These are phyloP conservation scores for Apeira syringaria DNA, from an alignment of 2,888 invertebrate species.

Conservation along the genomic window DNA sequence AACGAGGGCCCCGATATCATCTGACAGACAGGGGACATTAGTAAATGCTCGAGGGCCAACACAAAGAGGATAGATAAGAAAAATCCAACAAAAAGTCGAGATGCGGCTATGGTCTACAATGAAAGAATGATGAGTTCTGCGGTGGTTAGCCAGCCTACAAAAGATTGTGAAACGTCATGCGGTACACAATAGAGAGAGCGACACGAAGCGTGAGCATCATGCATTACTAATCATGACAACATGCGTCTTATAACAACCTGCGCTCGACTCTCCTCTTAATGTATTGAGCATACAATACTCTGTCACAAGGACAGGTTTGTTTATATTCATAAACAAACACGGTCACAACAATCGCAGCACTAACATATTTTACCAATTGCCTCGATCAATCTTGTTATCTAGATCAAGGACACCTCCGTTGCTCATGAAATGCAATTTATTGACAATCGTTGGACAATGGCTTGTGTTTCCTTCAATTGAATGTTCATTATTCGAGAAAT, in stretches of 20 bases:
- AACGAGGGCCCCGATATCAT: conserved; percentile 72
- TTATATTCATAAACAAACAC: conserved; percentile 10
- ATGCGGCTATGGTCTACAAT: conserved; percentile 46
- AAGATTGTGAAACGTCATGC: conserved; percentile 74
- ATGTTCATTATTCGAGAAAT: no score
- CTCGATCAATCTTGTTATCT: conserved; percentile 1
- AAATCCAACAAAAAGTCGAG: conserved; percentile 57
- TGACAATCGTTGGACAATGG: no score
- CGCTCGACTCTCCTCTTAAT: conserved; percentile 19
- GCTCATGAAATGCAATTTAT: neutral
- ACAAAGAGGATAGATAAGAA: conserved; percentile 58
- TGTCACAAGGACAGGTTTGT: conserved; percentile 18
- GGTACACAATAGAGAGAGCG: conserved; percentile 72
- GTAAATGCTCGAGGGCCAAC: conserved; percentile 59
- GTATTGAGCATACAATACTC: conserved; percentile 26
- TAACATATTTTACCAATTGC: neutral
- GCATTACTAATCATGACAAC: conserved; percentile 66
- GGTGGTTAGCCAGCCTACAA: conserved; percentile 49
- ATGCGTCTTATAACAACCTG: conserved; percentile 49
- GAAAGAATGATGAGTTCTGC: conserved; percentile 60
- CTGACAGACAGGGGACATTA: conserved; percentile 70
- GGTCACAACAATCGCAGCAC: conserved; percentile 9
- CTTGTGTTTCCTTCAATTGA: no score
- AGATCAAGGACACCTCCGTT: conserved; percentile 9
- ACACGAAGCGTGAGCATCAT: conserved; percentile 64